Evolutionary conservation across 2,797 vertebrate genomes (phyloP).

Genomic region (Eidolon dupreanum): DNA sequence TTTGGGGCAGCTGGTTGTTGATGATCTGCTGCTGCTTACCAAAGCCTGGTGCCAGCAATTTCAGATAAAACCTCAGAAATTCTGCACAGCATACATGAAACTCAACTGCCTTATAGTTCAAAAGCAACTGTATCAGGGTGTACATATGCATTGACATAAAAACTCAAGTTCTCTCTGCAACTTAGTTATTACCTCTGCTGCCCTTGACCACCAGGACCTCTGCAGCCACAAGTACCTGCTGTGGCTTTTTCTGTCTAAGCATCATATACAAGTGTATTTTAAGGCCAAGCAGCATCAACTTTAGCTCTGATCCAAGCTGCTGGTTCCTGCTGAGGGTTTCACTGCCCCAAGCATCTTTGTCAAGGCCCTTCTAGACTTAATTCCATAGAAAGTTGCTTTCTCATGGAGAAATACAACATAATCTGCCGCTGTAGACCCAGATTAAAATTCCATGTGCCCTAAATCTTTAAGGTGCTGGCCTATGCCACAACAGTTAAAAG

Average conservation of each 20-base stretch:
- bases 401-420: neutral
- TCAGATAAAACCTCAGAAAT: neutral
- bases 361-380: neutral
- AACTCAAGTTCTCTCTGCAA: neutral
- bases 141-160: neutral
- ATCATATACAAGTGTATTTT: neutral
- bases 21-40: neutral
- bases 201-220: neutral
- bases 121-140: neutral
- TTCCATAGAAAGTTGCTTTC: neutral
- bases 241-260: neutral
- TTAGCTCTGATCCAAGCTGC: neutral
- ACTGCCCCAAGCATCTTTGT: neutral
- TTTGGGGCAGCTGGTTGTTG: neutral
- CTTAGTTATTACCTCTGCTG: neutral
- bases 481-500: neutral
- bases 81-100: neutral
- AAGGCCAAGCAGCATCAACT: neutral
- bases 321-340: neutral
- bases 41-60: neutral
- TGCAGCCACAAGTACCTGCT: neutral
- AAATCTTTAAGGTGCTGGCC: neutral
- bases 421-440: neutral
- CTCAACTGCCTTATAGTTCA: neutral
- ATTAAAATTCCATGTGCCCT: neutral